phyloP scores from a whole-genome alignment of 1,140 invertebrate genomes.

The Drosophila seguyi region DNA sequence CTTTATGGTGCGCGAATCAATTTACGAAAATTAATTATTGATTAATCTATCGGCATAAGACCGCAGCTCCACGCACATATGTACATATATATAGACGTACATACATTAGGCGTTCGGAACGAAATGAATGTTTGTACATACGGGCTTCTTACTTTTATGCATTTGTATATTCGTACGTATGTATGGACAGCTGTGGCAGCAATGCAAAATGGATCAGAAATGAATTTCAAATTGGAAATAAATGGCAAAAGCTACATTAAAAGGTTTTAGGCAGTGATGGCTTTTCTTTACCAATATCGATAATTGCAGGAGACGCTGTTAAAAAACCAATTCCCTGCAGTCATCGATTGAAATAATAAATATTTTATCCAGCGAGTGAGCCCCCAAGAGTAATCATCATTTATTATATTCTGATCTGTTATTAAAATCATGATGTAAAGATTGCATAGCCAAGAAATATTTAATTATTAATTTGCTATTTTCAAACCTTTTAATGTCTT shows the following conservation, averaged over 20 bases:
- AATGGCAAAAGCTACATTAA: background rate
- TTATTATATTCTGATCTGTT: background rate
- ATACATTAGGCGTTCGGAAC: slow-evolving; percentile 30
- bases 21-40: slow-evolving; percentile 35
- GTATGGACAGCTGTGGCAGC: slow-evolving; percentile 30
- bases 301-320: background rate
- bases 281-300: too few species aligned
- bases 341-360: slow-evolving; percentile 28
- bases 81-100: slow-evolving; percentile 13
- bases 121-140: slow-evolving; percentile 19
- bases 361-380: slow-evolving; percentile 9
- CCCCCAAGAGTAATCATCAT: background rate
- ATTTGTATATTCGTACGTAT: slow-evolving; percentile 9
- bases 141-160: slow-evolving; percentile 14
- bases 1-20: background rate
- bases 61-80: slow-evolving; percentile 20
- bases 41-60: slow-evolving; percentile 43
- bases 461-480: background rate
- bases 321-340: background rate
- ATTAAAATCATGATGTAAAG: background rate
- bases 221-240: background rate
- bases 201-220: slow-evolving; percentile 29
- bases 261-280: background rate
- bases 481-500: too few species aligned
- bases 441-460: background rate